phyloP scores from a whole-genome alignment of 2,888 invertebrate genomes.

The Dryobota labecula region DNA sequence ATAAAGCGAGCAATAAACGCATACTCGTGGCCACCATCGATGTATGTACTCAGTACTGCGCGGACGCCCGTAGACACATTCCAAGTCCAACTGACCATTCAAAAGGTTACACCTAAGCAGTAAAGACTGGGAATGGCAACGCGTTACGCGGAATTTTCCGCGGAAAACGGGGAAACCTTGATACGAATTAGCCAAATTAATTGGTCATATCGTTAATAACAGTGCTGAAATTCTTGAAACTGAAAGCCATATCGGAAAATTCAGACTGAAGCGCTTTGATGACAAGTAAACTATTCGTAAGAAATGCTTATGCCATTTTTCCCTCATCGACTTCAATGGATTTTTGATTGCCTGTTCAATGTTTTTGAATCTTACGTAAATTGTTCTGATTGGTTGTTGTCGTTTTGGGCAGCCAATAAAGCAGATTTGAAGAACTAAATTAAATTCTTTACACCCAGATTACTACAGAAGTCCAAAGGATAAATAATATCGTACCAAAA shows the following conservation, averaged over 20 bases:
- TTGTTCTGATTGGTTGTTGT: too few species aligned
- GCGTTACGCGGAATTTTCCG: constrained; percentile 2
- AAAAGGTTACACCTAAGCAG: constrained; percentile 47
- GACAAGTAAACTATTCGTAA: background rate
- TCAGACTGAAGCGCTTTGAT: background rate
- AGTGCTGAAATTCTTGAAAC: background rate
- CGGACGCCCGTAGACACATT: constrained; percentile 70
- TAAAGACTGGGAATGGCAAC: constrained; percentile 15
- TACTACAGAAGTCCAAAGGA: constrained; percentile 1
- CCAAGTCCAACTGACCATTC: constrained; percentile 78
- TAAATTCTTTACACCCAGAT: background rate
- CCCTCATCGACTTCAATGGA: background rate
- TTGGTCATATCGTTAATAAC: background rate
- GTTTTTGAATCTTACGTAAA: background rate
- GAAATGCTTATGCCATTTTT: background rate
- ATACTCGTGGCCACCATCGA: constrained; percentile 74
- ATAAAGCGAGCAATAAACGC: constrained; percentile 85
- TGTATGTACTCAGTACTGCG: constrained; percentile 57
- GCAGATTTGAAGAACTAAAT: background rate
- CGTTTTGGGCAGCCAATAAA: background rate
- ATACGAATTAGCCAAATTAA: constrained; percentile 13
- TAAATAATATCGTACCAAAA: constrained; percentile 4
- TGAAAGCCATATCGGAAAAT: background rate
- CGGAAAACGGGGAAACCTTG: constrained; percentile 3
- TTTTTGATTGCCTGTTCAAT: background rate